Evolutionary conservation across 2,888 invertebrate species (phyloP).

Genomic region (Hedya salicella): DNA sequence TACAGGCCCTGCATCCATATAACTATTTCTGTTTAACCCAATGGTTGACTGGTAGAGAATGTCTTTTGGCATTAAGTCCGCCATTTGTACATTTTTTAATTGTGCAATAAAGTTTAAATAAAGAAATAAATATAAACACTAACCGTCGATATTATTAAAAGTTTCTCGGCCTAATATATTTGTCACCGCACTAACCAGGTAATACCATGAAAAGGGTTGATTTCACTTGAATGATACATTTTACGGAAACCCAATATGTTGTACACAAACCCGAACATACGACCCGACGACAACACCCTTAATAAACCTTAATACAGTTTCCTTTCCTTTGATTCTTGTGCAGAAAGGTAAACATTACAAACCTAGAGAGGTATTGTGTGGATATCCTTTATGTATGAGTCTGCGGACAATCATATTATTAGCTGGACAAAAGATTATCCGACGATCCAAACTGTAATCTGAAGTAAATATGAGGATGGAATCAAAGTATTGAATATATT

Average conservation of each 20-base stretch:
- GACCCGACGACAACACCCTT: background rate
- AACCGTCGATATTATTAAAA: too few species aligned
- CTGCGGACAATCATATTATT: conserved; percentile 1
- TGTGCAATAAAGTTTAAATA: too few species aligned
- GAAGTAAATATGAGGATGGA: background rate
- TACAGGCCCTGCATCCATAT: too few species aligned
- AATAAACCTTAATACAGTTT: background rate
- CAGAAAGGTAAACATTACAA: background rate
- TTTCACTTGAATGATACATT: conserved; percentile 13
- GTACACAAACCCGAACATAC: background rate
- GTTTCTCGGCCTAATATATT: background rate
- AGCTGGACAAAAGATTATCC: background rate
- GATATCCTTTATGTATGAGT: background rate
- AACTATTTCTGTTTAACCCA: too few species aligned
- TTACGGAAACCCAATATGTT: conserved; percentile 16
- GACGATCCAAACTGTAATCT: background rate
- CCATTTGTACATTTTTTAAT: too few species aligned
- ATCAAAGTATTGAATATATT: background rate
- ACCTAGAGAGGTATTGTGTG: background rate
- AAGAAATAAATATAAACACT: too few species aligned
- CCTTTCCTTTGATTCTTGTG: background rate
- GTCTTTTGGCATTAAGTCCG: too few species aligned
- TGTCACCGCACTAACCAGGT: background rate
- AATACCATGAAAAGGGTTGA: conserved; percentile 13
- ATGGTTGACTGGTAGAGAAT: too few species aligned